Evolutionary conservation across 2,888 invertebrate species (phyloP).

Genomic region (Ernsta delagoae): DNA sequence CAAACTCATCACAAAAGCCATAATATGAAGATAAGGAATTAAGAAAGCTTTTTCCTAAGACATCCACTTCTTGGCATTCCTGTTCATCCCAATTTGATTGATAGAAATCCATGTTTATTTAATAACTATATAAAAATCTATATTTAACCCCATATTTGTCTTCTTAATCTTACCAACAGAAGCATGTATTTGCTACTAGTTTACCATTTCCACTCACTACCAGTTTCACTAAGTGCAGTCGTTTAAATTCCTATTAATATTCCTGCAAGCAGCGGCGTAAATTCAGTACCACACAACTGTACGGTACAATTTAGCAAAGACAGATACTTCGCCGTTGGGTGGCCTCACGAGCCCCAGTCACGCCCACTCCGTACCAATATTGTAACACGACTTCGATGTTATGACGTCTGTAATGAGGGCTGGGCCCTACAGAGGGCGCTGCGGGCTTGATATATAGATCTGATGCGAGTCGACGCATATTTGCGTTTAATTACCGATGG

Average conservation of each 20-base stretch:
- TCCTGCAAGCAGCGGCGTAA: conserved; percentile 6
- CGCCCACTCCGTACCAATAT: conserved; percentile 37
- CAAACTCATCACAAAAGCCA: no score
- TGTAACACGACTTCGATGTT: conserved; percentile 38
- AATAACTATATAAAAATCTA: no score
- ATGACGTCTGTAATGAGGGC: conserved; percentile 37
- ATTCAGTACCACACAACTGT: conserved; percentile 10
- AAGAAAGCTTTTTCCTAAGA: not conserved
- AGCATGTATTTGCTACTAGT: not conserved
- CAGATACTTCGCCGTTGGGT: conserved; percentile 27
- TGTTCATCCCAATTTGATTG: not conserved
- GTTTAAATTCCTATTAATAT: conserved; percentile 13
- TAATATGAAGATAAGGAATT: not conserved
- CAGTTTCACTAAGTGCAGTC: not conserved
- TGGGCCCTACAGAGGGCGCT: conserved; percentile 9
- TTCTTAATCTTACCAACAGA: not conserved
- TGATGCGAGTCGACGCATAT: conserved; percentile 18
- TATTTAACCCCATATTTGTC: not conserved
- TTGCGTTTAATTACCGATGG: conserved; percentile 27
- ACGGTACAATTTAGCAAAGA: conserved; percentile 24
- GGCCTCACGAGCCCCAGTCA: conserved; percentile 36
- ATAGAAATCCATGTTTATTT: no score
- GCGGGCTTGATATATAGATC: conserved; percentile 31
- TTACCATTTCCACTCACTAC: not conserved
- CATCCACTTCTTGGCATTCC: no score